Evolutionary conservation across 2,113 vertebrate species (phyloP).

Genomic region (Delphinapterus leucas): DNA sequence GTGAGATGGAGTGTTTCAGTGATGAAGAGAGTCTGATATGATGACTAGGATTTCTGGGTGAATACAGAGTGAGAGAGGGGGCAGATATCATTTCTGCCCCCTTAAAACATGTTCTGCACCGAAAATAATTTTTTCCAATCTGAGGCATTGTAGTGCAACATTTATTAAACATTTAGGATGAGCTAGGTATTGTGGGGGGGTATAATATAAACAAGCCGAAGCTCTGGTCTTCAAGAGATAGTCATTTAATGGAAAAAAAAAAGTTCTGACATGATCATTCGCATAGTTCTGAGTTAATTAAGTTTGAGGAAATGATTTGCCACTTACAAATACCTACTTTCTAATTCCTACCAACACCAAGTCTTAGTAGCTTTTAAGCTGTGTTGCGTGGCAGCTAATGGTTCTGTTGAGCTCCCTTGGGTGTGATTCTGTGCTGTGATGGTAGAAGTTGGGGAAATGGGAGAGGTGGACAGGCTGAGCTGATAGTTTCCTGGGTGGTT

Average conservation of each 20-base stretch:
- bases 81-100: neutral
- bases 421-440: neutral
- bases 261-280: neutral
- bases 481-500: neutral
- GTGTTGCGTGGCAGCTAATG: neutral
- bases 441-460: neutral
- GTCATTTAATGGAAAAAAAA: constrained; percentile 5
- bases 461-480: neutral
- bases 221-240: neutral
- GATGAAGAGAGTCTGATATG: neutral
- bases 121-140: neutral
- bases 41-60: neutral
- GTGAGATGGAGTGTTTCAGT: constrained; percentile 16
- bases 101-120: neutral
- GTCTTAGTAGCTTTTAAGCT: neutral
- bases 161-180: neutral
- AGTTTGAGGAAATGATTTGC: neutral
- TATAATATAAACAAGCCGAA: neutral
- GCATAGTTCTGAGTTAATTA: neutral
- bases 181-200: neutral
- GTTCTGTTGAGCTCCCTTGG: neutral
- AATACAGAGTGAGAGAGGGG: neutral
- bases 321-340: constrained; percentile 7
- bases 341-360: neutral
- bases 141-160: neutral